phyloP scores from a whole-genome alignment of 2,797 vertebrate genomes.

The Gadopsis marmoratus region DNA sequence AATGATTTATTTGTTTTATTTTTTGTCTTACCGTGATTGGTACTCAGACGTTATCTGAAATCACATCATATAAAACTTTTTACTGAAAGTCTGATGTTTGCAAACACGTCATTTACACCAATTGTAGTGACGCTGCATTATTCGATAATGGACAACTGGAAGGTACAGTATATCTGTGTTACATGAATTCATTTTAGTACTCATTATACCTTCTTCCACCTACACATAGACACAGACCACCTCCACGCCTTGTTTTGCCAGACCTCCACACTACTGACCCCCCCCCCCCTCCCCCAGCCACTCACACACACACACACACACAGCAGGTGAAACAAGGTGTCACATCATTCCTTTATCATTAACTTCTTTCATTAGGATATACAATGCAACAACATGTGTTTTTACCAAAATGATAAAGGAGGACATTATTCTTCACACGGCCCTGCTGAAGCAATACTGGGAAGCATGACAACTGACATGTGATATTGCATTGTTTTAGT shows the following conservation, averaged over 20 bases:
- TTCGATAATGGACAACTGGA: constrained; percentile 35
- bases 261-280: constrained; percentile 12
- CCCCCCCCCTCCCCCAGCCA: neutral
- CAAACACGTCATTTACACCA: constrained; percentile 3
- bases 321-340: constrained; percentile 51
- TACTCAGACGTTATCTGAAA: neutral
- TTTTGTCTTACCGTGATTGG: neutral
- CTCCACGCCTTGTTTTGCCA: constrained; percentile 22
- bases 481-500: constrained; percentile 37
- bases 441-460: constrained; percentile 30
- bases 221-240: constrained; percentile 15
- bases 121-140: constrained; percentile 30
- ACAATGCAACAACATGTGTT: constrained; percentile 65
- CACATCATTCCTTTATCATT: constrained; percentile 66
- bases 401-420: constrained; percentile 65
- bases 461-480: constrained; percentile 44
- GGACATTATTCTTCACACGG: constrained; percentile 42
- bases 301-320: constrained; percentile 8
- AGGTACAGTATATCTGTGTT: constrained; percentile 24
- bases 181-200: constrained; percentile 51
- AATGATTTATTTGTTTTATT: neutral
- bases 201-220: constrained; percentile 11
- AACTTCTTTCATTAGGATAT: constrained; percentile 67
- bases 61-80: neutral
- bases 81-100: neutral